Conservation (phyloP, 2,113 vertebrate species). For the rat (Rattus norvegicus) region GRCr8 NC_086022.1:140395501-140396000, state of each 20-base stretch:
- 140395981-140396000: not conserved
- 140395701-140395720: not conserved
- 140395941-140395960: not conserved
- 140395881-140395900: conserved; percentile 9
- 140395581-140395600: not conserved
- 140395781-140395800: not conserved
- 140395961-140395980: not conserved
- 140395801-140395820: conserved; percentile 23
- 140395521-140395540: not conserved
- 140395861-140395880: not conserved
- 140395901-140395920: not conserved
- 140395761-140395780: not conserved
- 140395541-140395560: not conserved
- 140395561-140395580: not conserved
- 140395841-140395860: fast-evolving
- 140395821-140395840: not conserved
- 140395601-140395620: not conserved
- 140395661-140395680: not conserved
- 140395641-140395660: not conserved
- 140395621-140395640: not conserved
- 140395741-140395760: not conserved
- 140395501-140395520: not conserved
- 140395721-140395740: fast-evolving
- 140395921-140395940: not conserved
- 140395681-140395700: fast-evolving